phyloP scores from a whole-genome alignment of 1,140 invertebrate species.

The Callitettix versicolor region DNA sequence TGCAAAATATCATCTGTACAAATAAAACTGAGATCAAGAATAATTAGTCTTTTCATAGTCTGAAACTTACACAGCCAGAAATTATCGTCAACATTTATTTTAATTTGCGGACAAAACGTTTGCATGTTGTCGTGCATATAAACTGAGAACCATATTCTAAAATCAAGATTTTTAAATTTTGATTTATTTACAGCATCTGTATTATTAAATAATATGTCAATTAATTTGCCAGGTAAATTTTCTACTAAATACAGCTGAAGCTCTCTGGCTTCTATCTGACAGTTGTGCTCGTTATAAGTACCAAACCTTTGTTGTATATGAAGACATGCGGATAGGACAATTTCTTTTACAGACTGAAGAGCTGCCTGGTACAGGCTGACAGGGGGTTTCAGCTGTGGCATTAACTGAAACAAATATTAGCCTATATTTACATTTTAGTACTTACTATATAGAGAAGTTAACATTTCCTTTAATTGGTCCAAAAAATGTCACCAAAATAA shows the following conservation, averaged over 20 bases:
- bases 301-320: neutral
- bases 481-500: too few species aligned
- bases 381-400: too few species aligned
- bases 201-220: neutral
- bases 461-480: too few species aligned
- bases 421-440: too few species aligned
- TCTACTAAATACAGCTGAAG: neutral
- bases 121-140: neutral
- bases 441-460: too few species aligned
- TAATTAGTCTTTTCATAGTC: slow-evolving; percentile 32
- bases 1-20: slow-evolving; percentile 42
- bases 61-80: slow-evolving; percentile 36
- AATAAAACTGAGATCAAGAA: slow-evolving; percentile 39
- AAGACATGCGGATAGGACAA: too few species aligned
- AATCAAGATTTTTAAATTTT: neutral
- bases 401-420: too few species aligned
- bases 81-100: neutral
- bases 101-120: neutral
- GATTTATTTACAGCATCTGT: neutral
- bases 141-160: neutral
- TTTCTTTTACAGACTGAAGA: too few species aligned
- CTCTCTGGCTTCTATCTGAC: neutral
- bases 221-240: neutral
- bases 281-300: neutral
- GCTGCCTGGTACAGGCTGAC: too few species aligned